Percentiles rank a stretch among this genome's conserved stretches.
phyloP scores from a whole-genome alignment of 1,140 invertebrate genomes.

The Notospermus geniculatus region DNA sequence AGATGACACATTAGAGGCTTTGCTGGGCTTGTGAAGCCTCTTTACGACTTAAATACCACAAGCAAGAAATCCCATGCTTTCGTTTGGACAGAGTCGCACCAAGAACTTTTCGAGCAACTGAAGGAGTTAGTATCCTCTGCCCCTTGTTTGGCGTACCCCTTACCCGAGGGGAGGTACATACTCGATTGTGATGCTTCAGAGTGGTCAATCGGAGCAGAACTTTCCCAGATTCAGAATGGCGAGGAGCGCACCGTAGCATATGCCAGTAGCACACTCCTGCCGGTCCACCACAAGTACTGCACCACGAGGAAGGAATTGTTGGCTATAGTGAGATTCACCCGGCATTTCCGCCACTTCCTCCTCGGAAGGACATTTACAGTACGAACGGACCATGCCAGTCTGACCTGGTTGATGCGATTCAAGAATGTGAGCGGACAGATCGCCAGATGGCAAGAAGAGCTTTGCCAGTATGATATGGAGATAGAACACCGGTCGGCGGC shows the following conservation, averaged over 20 bases:
- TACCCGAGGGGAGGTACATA: constrained; percentile 19
- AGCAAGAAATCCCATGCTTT: too few relatives aligned
- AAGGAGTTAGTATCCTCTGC: too few relatives aligned
- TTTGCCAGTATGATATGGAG: constrained; percentile 19
- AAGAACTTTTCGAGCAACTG: too few relatives aligned
- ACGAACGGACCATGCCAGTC: constrained; percentile 16
- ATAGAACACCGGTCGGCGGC: constrained; percentile 18
- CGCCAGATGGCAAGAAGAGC: neutral
- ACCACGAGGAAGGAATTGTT: constrained; percentile 15
- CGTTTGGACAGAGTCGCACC: too few relatives aligned
- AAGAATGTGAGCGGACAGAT: too few relatives aligned
- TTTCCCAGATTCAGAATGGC: constrained; percentile 34
- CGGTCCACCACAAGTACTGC: neutral
- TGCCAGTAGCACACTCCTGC: neutral
- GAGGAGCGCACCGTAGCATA: constrained; percentile 26
- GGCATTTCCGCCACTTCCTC: constrained; percentile 16
- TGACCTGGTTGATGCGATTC: constrained; percentile 14
- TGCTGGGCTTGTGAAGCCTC: constrained; percentile 16
- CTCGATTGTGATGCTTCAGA: constrained; percentile 34
- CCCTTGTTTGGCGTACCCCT: too few relatives aligned
- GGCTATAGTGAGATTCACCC: constrained; percentile 18
- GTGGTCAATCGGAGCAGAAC: constrained; percentile 31
- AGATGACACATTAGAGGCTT: constrained; percentile 23
- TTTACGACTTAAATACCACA: constrained; percentile 17
- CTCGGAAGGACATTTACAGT: constrained; percentile 11